These are phyloP conservation scores for Panagrolaimus sp. DNA, from an alignment of 1,140 invertebrate genomes.

Conservation along the genomic window DNA sequence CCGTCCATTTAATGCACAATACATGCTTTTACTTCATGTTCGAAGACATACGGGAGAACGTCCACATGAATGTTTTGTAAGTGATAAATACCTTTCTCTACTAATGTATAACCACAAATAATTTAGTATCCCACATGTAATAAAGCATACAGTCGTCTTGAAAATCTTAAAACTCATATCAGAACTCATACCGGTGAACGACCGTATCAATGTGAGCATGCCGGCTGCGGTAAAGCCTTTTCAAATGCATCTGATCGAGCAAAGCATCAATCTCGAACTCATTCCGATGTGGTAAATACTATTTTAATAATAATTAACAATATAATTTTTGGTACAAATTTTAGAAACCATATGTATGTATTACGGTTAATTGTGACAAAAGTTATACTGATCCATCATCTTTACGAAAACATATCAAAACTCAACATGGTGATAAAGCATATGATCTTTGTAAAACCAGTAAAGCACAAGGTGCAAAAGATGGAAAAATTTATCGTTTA, in stretches of 20 bases:
- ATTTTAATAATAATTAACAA: not conserved
- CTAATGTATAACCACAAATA: not conserved
- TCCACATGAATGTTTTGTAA: conserved; percentile 95
- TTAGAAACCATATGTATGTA: conserved; percentile 97
- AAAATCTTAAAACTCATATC: conserved; percentile 95
- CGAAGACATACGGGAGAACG: conserved; percentile 95
- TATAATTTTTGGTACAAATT: conserved; percentile 31
- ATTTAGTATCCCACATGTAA: conserved; percentile 87
- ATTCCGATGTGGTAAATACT: conserved; percentile 82
- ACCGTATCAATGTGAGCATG: conserved; percentile 93
- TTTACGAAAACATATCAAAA: conserved; percentile 93
- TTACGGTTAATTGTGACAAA: conserved; percentile 90
- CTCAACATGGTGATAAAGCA: conserved; percentile 78
- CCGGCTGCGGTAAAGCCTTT: conserved; percentile 91
- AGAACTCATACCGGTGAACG: conserved; percentile 83
- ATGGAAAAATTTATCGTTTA: not conserved
- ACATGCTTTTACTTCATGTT: conserved; percentile 99
- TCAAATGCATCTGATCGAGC: conserved; percentile 96
- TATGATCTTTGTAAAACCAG: conserved; percentile 11
- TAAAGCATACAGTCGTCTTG: conserved; percentile 91
- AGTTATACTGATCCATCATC: conserved; percentile 92
- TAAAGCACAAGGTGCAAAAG: not conserved
- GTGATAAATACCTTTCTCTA: conserved; percentile 58
- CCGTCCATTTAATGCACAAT: conserved; percentile 89
- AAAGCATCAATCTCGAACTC: conserved; percentile 96